Base-by-base conservation (phyloP, 2,888 invertebrate genomes). In the Dilophus febrilis region DNA sequence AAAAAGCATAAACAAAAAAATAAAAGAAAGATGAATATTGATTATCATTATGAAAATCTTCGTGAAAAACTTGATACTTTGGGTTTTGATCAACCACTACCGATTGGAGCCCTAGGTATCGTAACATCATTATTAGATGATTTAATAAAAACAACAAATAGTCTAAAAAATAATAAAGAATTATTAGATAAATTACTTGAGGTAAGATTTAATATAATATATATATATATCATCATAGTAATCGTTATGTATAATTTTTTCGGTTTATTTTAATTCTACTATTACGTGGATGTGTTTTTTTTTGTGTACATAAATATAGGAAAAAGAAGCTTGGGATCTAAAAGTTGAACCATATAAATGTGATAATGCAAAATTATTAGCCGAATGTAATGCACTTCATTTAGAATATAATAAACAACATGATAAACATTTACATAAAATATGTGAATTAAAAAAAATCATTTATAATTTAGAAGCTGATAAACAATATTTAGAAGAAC, bases 81-180 rank as follows among this genome's bases (percentile, higher is more conserved):
- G 45, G 91, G 91, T 2, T 91, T 88, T 55, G 72, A 70, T 34
- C 80, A 86, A 53, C 65, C 73, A 2, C 65, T 91, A 45, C 76
- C 77, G 1, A 59, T 78, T 12, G 84, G 88, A 45, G 77, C 80
- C 34, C 67, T 88, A 31, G 78, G 84, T 29, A 63, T 92, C 46
- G 83, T 88, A 47, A 80, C 84, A 61, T 75, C 74, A 53, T 59
- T 92, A 42, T 64, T 90, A 40, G 75, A 77, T 34, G 91, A 92
- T 63, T 68, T 91, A 42, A 67, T 88, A 44, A 80, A 83, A 56
- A 88, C 88, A 8, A 90, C 87, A n/a, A 78, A 82, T 48, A 86
- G 80, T 53, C 66, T 90, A 40, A 78, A 84, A 53, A 80, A 86
- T 62, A 79, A 84, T 46, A 88, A 88, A 68, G 70, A 75, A 44